Conservation (phyloP, 2,113 vertebrate species). For the Candoia aspera region DNA sequence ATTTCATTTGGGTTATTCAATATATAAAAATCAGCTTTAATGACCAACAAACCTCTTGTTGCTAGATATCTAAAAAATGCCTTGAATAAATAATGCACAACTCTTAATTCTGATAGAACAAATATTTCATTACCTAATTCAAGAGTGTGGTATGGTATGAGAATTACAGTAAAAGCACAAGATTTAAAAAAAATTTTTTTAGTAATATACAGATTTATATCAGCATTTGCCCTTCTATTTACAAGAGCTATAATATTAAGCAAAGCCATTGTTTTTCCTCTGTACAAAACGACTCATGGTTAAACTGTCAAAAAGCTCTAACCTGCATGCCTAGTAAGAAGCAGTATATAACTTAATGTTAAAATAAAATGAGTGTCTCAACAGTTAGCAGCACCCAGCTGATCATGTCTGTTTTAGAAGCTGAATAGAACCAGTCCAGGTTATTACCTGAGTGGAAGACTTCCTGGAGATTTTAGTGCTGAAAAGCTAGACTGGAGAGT, state of each 20-base stretch:
- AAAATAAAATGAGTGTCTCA: background rate
- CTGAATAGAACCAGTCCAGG: background rate
- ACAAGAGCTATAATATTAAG: background rate
- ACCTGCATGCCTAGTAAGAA: background rate
- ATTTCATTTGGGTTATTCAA: constrained; percentile 6
- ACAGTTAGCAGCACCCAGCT: background rate
- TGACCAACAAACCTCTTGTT: constrained; percentile 19
- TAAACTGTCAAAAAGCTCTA: background rate
- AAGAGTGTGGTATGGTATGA: background rate
- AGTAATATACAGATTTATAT: background rate
- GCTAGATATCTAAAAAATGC: constrained; percentile 38
- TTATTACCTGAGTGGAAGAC: background rate
- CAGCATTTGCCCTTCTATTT: background rate
- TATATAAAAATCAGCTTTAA: constrained; percentile 22
- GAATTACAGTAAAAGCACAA: background rate
- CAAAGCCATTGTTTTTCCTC: background rate
- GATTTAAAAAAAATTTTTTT: background rate
- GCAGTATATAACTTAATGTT: background rate
- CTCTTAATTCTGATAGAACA: constrained; percentile 14
- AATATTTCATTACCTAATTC: background rate
- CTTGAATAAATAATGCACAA: constrained; percentile 36
- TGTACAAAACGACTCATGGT: background rate
- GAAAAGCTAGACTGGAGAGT: too few relatives aligned
- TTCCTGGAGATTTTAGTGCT: background rate
- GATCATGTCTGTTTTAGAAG: background rate